These are phyloP conservation scores for Bombus superbus DNA, from an alignment of 1,140 invertebrate genomes.

Conservation along the genomic window DNA sequence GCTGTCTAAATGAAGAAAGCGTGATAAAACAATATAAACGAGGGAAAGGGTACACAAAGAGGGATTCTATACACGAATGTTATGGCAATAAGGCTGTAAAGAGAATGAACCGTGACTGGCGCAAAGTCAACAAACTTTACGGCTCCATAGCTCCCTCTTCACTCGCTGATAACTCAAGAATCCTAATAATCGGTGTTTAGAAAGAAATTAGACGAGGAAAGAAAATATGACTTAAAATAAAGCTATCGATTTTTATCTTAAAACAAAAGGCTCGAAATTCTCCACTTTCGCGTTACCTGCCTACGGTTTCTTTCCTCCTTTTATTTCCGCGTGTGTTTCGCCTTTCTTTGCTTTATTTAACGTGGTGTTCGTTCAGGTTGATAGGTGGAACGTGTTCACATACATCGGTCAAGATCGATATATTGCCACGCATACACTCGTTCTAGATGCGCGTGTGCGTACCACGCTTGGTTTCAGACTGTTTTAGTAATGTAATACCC, in stretches of 20 bases:
- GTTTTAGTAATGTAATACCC: constrained; percentile 79
- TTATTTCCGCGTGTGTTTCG: not conserved
- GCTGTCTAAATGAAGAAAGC: constrained; percentile 34
- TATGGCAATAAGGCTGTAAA: constrained; percentile 69
- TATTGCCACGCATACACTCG: not conserved
- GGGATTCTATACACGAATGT: constrained; percentile 49
- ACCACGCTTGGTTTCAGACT: constrained; percentile 53
- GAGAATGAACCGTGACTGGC: constrained; percentile 64
- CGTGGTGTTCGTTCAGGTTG: not conserved
- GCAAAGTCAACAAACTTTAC: constrained; percentile 58
- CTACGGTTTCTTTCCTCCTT: not conserved
- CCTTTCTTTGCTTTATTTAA: constrained; percentile 23
- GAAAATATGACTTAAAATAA: not conserved
- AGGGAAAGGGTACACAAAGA: constrained; percentile 43
- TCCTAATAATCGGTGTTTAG: constrained; percentile 38
- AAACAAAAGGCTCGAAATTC: not conserved
- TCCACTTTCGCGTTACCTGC: not conserved
- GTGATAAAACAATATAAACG: constrained; percentile 51
- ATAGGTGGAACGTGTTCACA: constrained; percentile 41
- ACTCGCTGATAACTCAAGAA: constrained; percentile 15
- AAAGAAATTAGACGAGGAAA: not conserved
- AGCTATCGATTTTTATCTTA: not conserved
- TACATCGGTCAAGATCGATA: constrained; percentile 28
- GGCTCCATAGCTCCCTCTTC: constrained; percentile 12
- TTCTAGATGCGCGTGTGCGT: not conserved